A percentile compares a stretch with the other conserved stretches of the same genome.
Conservation (phyloP, 2,888 invertebrate species). For the Boloria euphrosyne region DNA sequence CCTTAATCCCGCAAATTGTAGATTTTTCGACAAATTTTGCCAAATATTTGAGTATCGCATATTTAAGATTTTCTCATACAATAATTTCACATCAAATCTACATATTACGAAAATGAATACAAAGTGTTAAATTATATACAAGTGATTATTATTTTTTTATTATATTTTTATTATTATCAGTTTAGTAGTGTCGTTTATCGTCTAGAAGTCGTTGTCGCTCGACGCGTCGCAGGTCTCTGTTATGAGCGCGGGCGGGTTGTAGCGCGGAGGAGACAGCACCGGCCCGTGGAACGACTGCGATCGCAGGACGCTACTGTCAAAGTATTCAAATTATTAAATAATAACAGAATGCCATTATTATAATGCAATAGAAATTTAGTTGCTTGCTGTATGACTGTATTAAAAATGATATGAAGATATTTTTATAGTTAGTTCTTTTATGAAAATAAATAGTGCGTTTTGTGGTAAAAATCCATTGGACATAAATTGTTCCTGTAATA, state of each 20-base stretch:
- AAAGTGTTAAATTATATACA: too few species aligned
- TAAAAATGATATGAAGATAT: not conserved
- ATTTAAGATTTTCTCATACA: not conserved
- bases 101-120: not conserved
- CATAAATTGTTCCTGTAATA: not conserved
- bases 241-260: conserved; percentile 59
- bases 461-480: not conserved
- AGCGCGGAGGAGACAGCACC: conserved; percentile 64
- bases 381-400: not conserved
- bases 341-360: not conserved
- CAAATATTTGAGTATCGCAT: not conserved
- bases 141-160: not conserved
- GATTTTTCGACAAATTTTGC: not conserved
- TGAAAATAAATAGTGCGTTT: not conserved
- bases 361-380: not conserved
- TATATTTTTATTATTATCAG: conserved; percentile 7
- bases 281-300: conserved; percentile 85
- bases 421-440: too few species aligned
- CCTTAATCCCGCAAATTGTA: not conserved
- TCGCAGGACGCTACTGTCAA: conserved; percentile 80
- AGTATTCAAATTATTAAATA: conserved; percentile 2
- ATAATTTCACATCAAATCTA: conserved; percentile 6
- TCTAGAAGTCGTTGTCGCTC: conserved; percentile 80
- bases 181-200: conserved; percentile 24
- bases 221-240: conserved; percentile 73